Percentiles rank a stretch among this genome's conserved stretches.
phyloP scores from a whole-genome alignment of 1,140 invertebrate genomes.

The Penaeus indicus region DNA sequence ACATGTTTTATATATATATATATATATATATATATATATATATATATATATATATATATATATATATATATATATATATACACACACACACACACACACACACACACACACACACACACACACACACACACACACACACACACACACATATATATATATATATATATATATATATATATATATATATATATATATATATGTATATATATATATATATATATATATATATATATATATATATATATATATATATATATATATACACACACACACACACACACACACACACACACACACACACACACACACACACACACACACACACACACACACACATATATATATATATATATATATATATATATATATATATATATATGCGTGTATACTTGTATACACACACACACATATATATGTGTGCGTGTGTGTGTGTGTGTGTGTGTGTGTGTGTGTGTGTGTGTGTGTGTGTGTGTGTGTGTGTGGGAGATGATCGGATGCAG shows the following conservation, averaged over 20 bases:
- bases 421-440: too few relatives aligned
- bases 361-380: too few relatives aligned
- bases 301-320: too few relatives aligned
- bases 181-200: not conserved
- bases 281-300: too few relatives aligned
- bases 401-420: too few relatives aligned
- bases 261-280: too few relatives aligned
- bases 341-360: too few relatives aligned
- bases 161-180: slow-evolving; percentile 17
- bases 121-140: not conserved
- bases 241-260: slow-evolving; percentile 1
- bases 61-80: not conserved
- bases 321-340: too few relatives aligned
- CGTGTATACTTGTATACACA: too few relatives aligned
- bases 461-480: too few relatives aligned
- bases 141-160: not conserved
- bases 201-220: not conserved
- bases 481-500: too few relatives aligned
- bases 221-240: not conserved
- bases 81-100: not conserved
- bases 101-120: not conserved
- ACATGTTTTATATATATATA: not conserved
- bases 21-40: slow-evolving; percentile 33
- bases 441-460: too few relatives aligned
- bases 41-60: slow-evolving; percentile 37